These are phyloP conservation scores for Tragulus kanchil DNA, from an alignment of 2,113 vertebrate genomes.

Conservation along the genomic window DNA sequence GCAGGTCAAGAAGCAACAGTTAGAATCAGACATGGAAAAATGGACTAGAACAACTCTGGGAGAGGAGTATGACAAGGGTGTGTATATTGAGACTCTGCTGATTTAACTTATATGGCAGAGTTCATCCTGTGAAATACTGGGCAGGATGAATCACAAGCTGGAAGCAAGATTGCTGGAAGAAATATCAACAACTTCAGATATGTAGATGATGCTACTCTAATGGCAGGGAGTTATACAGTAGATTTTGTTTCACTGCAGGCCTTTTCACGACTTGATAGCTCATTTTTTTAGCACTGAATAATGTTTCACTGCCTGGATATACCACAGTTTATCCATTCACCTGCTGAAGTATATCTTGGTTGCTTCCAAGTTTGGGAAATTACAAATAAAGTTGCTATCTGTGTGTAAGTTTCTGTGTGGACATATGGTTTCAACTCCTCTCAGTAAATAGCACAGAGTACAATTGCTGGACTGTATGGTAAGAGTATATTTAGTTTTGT, in stretches of 20 bases:
- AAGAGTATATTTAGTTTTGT: background rate
- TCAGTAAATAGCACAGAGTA: background rate
- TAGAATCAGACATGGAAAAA: background rate
- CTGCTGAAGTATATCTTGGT: background rate
- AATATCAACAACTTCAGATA: background rate
- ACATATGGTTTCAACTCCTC: background rate
- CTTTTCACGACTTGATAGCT: background rate
- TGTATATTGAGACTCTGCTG: background rate
- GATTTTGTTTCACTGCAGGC: too few species aligned
- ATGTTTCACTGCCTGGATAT: background rate
- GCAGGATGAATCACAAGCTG: background rate
- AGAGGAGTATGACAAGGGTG: background rate
- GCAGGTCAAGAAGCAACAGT: background rate
- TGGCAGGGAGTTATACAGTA: too few species aligned
- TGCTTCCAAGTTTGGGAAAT: background rate
- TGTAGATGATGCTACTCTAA: background rate
- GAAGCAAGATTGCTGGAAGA: background rate
- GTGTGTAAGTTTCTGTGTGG: background rate
- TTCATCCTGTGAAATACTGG: background rate
- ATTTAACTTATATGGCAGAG: background rate
- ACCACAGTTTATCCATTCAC: background rate
- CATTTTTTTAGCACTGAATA: conserved; percentile 4
- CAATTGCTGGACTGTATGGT: background rate
- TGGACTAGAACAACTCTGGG: background rate
- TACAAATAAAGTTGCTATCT: background rate